phyloP scores from a whole-genome alignment of 2,113 vertebrate species.

The Clarias magur region DNA sequence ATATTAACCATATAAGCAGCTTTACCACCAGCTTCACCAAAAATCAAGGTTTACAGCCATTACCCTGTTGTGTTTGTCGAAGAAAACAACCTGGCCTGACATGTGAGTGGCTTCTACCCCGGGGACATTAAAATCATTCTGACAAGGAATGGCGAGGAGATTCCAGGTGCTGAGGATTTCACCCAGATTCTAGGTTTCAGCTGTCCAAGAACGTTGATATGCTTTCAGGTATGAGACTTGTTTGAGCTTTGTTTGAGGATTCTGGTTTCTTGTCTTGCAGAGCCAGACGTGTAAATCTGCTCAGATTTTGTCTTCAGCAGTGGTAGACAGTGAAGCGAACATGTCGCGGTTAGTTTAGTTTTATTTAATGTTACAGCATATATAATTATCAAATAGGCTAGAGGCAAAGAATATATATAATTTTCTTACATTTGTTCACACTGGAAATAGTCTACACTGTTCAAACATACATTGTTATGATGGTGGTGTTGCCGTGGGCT shows the following conservation, averaged over 20 bases:
- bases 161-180: conserved; percentile 64
- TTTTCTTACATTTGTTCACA: no score
- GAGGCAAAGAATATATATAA: no score
- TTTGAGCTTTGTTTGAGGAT: background rate
- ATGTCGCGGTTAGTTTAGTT: no score
- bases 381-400: no score
- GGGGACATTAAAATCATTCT: conserved; percentile 73
- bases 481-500: no score
- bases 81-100: conserved; percentile 77
- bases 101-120: conserved; percentile 77
- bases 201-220: conserved; percentile 61
- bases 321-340: no score
- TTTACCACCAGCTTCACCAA: conserved; percentile 56
- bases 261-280: conserved; percentile 52
- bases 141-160: conserved; percentile 37
- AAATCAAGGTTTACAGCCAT: conserved; percentile 76
- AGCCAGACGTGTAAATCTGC: conserved; percentile 65
- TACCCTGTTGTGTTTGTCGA: background rate
- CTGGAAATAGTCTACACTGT: no score
- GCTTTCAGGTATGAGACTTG: background rate
- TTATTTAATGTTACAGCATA: no score
- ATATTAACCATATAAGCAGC: background rate
- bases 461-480: no score
- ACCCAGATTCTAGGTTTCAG: conserved; percentile 79
- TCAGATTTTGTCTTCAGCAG: no score